Percentiles rank a stretch among this genome's conserved stretches.
These are phyloP conservation scores for Sinocyclocheilus maitianheensis DNA, from an alignment of 2,113 vertebrate species.

Conservation along the genomic window DNA sequence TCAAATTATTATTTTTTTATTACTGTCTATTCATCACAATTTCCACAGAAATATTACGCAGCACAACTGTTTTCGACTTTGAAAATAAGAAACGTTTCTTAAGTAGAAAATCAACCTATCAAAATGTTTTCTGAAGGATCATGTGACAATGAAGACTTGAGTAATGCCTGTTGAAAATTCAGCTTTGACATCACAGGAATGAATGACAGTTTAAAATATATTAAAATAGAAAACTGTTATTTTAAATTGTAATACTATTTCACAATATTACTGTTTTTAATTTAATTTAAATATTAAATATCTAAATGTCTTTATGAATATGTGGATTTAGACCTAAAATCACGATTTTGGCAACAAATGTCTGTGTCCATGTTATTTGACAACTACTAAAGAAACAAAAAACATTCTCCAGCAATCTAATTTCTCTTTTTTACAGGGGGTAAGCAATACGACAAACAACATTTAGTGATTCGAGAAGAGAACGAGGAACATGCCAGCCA, in stretches of 20 bases:
- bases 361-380: not conserved
- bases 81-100: not conserved
- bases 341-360: not conserved
- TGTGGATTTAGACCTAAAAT: not conserved
- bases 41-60: too few species aligned
- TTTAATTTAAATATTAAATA: not conserved
- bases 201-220: not conserved
- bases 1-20: too few species aligned
- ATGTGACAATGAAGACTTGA: too few species aligned
- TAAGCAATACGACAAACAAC: conserved; percentile 84
- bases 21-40: too few species aligned
- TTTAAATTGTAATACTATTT: not conserved
- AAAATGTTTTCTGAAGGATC: too few species aligned
- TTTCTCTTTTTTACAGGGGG: conserved; percentile 75
- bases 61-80: not conserved
- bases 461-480: conserved; percentile 80
- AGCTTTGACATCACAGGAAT: too few species aligned
- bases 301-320: not conserved
- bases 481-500: conserved; percentile 80
- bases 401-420: not conserved
- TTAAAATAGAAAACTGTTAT: not conserved
- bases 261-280: not conserved
- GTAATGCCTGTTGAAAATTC: too few species aligned
- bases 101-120: too few species aligned
- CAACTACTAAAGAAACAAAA: not conserved